Evolutionary conservation across 1,140 invertebrate genomes (phyloP), one percentile per base, ranked within the genome.

Genomic region (Drosophila ficusphila): DNA sequence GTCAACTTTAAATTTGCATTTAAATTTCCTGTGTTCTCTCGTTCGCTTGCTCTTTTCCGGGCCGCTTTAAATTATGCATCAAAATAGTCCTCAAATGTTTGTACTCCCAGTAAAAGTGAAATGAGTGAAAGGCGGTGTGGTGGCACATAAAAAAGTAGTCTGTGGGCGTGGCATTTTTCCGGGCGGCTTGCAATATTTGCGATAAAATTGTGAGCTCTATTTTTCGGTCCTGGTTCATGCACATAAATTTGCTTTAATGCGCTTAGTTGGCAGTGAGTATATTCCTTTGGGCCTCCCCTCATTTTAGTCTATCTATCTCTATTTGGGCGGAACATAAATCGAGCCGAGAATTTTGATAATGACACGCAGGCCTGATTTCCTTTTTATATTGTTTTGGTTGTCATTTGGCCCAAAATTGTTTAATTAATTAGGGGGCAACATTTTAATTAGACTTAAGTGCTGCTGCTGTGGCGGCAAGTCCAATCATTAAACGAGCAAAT

Each of bases 391-490:
- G 27, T 62, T 34, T 31, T 18, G 18, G 39, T 25, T 47, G 33
- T 31, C 34, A 38, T 48, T 79, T 21, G 11, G 7, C 29, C 53
- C 38, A 29, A 54, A 85, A 86, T 85, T 86, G 67, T 64, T 85
- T 85, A 86, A 86, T 86, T 85, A 85, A 85, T 85, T 86, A 76
- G 79, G 46, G 69, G 62, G 57, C 57, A 86, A 65, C 72, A 85
- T 86, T 85, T 85, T 86, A 85, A 85, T 85, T 86, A 76, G 81
- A 51, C 81, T 79, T 85, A 86, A 85, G 81, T 85, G 81, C 76
- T 85, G 70, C n/a, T 39, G 36, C 42, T 14, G 34, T 4, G 21
- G 19, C 1, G 19, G 42, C 14, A 68, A 58, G 60, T 47, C 64
- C 77, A 85, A 85, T 83, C 75, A 78, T 74, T 83, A 76, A 76